A percentile compares a stretch with the other conserved stretches of the same genome.
phyloP scores from a whole-genome alignment of 1,140 invertebrate genomes.

The Brevipalpus yothersi region DNA sequence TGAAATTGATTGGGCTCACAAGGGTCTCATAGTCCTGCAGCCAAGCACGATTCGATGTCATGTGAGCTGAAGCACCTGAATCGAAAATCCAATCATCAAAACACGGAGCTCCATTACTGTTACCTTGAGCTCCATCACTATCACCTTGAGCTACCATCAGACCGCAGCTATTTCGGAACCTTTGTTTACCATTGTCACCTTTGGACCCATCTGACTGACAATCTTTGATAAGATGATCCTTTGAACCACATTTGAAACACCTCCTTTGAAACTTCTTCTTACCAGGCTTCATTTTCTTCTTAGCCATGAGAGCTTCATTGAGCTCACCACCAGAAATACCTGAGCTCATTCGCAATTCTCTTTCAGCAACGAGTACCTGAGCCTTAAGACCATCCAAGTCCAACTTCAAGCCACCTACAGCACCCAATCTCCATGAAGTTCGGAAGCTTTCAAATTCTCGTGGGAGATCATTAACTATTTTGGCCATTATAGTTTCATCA shows the following conservation, averaged over 20 bases:
- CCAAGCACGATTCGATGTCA: not conserved
- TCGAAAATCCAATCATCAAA: not conserved
- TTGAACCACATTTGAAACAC: not conserved
- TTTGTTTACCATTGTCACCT: not conserved
- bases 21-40: not conserved
- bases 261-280: not conserved
- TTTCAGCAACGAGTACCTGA: not conserved
- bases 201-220: not conserved
- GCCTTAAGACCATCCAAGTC: not conserved
- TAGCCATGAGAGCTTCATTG: not conserved
- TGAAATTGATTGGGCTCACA: not conserved
- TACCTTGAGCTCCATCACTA: too few species aligned
- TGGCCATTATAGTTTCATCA: not conserved
- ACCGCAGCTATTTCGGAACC: too few species aligned
- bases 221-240: not conserved
- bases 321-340: not conserved
- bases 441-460: not conserved
- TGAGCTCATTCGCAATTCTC: not conserved
- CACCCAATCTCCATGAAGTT: not conserved
- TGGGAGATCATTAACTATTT: not conserved
- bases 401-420: not conserved
- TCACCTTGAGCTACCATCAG: too few species aligned
- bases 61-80: not conserved
- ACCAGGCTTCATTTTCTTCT: not conserved
- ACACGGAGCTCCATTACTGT: too few species aligned